Evolutionary conservation across 2,113 vertebrate species (phyloP).

Genomic region (Lagenorhynchus albirostris): DNA sequence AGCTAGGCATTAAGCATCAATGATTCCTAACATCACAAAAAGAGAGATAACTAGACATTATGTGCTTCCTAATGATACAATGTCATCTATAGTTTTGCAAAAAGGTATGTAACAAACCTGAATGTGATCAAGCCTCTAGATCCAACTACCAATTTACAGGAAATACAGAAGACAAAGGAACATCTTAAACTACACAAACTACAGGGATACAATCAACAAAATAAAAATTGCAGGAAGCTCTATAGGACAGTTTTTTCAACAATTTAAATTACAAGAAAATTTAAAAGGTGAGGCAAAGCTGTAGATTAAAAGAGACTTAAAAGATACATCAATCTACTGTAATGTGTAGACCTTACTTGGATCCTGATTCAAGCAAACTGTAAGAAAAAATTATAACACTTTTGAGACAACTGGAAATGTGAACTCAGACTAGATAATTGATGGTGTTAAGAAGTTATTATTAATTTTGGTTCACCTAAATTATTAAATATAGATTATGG

Average conservation of each 20-base stretch:
- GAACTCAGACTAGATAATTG: not conserved
- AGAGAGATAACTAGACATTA: not conserved
- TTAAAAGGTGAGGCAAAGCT: not conserved
- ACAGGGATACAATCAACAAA: not conserved
- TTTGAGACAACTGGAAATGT: not conserved
- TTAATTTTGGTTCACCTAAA: not conserved
- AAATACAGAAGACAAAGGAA: not conserved
- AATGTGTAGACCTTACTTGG: not conserved
- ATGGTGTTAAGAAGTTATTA: not conserved
- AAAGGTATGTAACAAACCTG: not conserved
- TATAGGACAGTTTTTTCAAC: not conserved
- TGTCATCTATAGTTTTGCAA: not conserved
- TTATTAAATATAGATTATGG: not conserved
- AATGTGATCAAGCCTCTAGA: not conserved
- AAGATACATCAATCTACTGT: not conserved
- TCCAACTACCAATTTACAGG: not conserved
- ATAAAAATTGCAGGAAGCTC: not conserved
- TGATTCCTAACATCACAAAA: not conserved
- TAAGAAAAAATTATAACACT: slow-evolving; percentile 13
- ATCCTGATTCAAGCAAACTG: not conserved
- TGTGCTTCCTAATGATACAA: not conserved
- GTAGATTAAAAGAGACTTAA: slow-evolving; percentile 4
- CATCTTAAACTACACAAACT: not conserved
- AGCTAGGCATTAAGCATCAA: not conserved
- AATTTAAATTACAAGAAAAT: not conserved